These are phyloP conservation scores for Actinia tenebrosa DNA, from an alignment of 64 coral and sea anemone species.

Conservation along the genomic window DNA sequence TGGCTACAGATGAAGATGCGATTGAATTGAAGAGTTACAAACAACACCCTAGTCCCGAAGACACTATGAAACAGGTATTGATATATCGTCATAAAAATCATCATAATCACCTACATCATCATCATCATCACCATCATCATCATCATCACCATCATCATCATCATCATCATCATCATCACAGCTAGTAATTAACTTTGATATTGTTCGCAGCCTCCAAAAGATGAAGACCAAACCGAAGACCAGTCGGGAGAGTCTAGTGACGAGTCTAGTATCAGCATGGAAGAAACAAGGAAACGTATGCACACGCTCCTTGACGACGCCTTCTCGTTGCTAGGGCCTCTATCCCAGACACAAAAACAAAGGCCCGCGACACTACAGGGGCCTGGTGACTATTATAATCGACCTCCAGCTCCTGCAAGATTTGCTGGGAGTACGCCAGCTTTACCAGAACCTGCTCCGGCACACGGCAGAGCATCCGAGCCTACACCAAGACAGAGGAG, in stretches of 20 bases:
- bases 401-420: constrained; percentile 23
- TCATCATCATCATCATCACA: not conserved
- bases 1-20: constrained; percentile 35
- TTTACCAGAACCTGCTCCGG: constrained; percentile 83
- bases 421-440: constrained; percentile 67
- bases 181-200: not conserved
- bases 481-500: constrained; percentile 82
- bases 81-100: not conserved
- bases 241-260: constrained; percentile 42
- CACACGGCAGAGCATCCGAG: constrained; percentile 88
- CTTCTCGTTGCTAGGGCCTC: constrained; percentile 65
- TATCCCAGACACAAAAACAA: constrained; percentile 24
- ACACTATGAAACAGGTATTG: not conserved
- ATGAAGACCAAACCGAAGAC: constrained; percentile 14
- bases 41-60: not conserved
- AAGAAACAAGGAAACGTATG: constrained; percentile 82
- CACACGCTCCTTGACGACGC: constrained; percentile 85
- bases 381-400: not conserved
- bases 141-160: not conserved
- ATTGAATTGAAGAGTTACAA: constrained; percentile 56
- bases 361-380: not conserved
- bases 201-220: not conserved
- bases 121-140: not conserved
- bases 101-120: not conserved
- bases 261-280: constrained; percentile 88